Base-by-base conservation (phyloP, 2,113 vertebrate genomes). In the Theristicus caerulescens region DNA sequence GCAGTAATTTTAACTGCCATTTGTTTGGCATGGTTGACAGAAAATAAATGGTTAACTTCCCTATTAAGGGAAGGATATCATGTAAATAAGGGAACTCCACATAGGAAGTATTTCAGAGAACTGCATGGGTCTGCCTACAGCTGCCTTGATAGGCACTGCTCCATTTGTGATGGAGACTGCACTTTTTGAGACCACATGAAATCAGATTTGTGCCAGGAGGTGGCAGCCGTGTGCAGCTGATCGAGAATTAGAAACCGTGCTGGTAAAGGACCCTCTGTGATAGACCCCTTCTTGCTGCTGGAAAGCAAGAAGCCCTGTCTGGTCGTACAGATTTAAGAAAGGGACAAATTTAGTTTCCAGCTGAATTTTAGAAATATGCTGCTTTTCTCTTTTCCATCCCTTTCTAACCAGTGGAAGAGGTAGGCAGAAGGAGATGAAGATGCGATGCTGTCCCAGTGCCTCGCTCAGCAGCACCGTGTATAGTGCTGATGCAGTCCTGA, bases 151-250 rank as follows among this genome's bases (percentile, higher is more conserved):
- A 11, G 64, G 19, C 14, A 0, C 32, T 25, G 42, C 16, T 17
- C 5, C 10, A 5, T 8, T 26, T 3, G 15, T 27, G 51, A 6
- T 3, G 26, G 38, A 54, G 10, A 5, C 44, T 17, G 34, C 14
- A 1, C 12, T 29, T 49, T 26, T 18, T 13, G 47, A 46, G 36
- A 17, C 15, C 11, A 1, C 4, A 0, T 9, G 44, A 64, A 62
- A 65, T 89, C 49, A 52, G 44, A 44, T 21, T 67, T 44, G 32
- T 87, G 58, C 96, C 97, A 88, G 94, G 46, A 94, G 97, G 55
- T 96, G 97, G 97, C 97, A 51, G 93, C 67, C 58, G 6, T 82
- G 83, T 55, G 54, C 88, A 66, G 40, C 84, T 58, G 54, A 78
- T 70, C 0, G 15, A 31, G 32, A 47, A 2, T 8, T 17, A 6